Conservation (phyloP, 2,797 vertebrate genomes). For the Intellagama lesueurii region DNA sequence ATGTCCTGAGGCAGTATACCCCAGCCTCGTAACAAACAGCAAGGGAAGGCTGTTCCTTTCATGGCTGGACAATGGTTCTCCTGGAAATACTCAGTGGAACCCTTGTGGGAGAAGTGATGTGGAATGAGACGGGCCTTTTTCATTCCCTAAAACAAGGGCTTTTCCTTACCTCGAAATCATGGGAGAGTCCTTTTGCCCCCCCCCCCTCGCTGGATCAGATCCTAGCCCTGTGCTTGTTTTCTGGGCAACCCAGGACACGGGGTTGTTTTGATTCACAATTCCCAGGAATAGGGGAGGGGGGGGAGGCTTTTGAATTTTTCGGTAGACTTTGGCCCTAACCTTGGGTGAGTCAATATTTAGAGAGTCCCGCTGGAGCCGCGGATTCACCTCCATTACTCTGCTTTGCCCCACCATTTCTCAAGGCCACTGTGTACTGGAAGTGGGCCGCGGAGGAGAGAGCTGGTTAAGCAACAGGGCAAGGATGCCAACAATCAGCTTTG, state of each 20-base stretch:
- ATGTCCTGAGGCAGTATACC: neutral
- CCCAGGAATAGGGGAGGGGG: neutral
- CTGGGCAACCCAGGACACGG: neutral
- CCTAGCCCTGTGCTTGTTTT: neutral
- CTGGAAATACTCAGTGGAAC: too few relatives aligned
- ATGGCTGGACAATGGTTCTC: too few relatives aligned
- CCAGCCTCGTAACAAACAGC: too few relatives aligned
- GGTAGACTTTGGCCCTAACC: constrained; percentile 8
- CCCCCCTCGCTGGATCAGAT: neutral
- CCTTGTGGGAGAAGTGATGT: too few relatives aligned
- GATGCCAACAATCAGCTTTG: neutral
- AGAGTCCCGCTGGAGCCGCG: neutral
- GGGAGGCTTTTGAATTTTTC: neutral
- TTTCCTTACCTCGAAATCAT: too few relatives aligned
- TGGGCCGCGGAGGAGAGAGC: neutral
- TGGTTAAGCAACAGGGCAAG: neutral
- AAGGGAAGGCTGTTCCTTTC: too few relatives aligned
- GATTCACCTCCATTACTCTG: fast-evolving
- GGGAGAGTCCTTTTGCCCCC: too few relatives aligned
- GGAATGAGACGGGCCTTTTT: too few relatives aligned
- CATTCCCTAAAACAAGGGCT: too few relatives aligned
- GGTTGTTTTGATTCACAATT: neutral
- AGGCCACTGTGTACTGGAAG: neutral
- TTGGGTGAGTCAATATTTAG: constrained; percentile 47
- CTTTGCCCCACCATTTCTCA: neutral